These are phyloP conservation scores for Setophaga petechia DNA, from an alignment of 2,113 vertebrate species.

Conservation along the genomic window DNA sequence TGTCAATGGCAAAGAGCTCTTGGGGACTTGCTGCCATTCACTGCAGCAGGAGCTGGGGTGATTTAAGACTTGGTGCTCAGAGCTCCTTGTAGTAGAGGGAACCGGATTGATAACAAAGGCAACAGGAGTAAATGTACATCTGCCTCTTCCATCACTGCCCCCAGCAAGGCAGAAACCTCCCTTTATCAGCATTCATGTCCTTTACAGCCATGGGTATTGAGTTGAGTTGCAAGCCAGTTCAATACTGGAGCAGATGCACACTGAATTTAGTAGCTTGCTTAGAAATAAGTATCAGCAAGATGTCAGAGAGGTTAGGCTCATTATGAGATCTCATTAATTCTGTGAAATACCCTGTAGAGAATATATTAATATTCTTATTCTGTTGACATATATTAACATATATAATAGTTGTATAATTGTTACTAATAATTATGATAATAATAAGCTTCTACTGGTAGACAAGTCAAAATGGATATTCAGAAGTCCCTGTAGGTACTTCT, in stretches of 20 bases:
- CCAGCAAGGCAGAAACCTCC: background rate
- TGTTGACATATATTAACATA: conserved; percentile 66
- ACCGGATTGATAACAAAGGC: background rate
- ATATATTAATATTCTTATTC: conserved; percentile 45
- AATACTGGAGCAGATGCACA: background rate
- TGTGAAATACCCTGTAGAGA: conserved; percentile 46
- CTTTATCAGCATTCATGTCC: background rate
- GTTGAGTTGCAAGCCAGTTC: background rate
- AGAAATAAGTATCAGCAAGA: conserved; percentile 25
- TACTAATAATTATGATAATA: conserved; percentile 35
- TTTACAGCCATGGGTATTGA: background rate
- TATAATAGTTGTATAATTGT: conserved; percentile 64
- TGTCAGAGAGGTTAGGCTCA: conserved; percentile 34
- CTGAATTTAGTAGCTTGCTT: conserved; percentile 14
- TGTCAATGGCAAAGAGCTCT: background rate
- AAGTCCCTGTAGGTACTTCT: background rate
- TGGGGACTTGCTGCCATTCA: background rate
- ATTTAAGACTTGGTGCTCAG: background rate
- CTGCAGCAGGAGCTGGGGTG: background rate
- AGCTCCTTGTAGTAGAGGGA: background rate
- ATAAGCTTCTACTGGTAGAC: background rate
- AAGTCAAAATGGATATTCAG: background rate
- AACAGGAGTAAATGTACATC: background rate
- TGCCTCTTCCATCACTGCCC: background rate
- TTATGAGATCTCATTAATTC: conserved; percentile 50